Evolutionary conservation across 2,888 invertebrate genomes (phyloP), one percentile per base, ranked within the genome.

Genomic region (Amphipoea oculea): DNA sequence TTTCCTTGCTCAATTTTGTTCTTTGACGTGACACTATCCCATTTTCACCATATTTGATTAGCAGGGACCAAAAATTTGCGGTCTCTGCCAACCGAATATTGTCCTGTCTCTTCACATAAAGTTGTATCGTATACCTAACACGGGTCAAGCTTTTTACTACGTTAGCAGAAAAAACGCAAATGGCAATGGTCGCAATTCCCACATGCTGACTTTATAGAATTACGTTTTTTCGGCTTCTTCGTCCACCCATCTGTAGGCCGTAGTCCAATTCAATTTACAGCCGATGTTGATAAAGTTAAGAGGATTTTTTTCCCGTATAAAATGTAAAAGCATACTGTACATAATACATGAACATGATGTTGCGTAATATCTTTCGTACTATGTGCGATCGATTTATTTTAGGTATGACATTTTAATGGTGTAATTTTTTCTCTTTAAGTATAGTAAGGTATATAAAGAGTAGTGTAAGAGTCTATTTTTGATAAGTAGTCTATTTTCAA

Each of bases 141-240:
- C 63, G 78, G 87, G 79, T 87, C 85, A 78, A 76, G 78, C 76
- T 84, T 88, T 86, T 82, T 81, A 83, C 82, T 65, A 63, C 78
- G 79, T 81, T 75, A 73, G 76, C 85, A 75, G 73, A 83, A 89
- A 88, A 84, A 84, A 78, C 79, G 66, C 66, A 79, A 84, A 81
- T 75, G 79, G 81, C 80, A 79, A 78, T 78, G 57, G 81, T 42
- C 85, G 66, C 80, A 76, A 85, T 87, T 77, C 80, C 73, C 71
- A 76, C 87, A 78, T 80, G 85, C 79, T 82, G 79, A 84, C 75
- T 78, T 85, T 79, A 86, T 79, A 87, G 79, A 82, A 86, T 86
- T 87, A 80, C 78, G 76, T 78, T 76, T 86, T 85, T 86, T 78
- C 69, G 73, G 82, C 63, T 68, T 71, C 82, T 36, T 68, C 68